Conservation (phyloP, 1,140 invertebrate species). For the Bicyclus anynana region DNA sequence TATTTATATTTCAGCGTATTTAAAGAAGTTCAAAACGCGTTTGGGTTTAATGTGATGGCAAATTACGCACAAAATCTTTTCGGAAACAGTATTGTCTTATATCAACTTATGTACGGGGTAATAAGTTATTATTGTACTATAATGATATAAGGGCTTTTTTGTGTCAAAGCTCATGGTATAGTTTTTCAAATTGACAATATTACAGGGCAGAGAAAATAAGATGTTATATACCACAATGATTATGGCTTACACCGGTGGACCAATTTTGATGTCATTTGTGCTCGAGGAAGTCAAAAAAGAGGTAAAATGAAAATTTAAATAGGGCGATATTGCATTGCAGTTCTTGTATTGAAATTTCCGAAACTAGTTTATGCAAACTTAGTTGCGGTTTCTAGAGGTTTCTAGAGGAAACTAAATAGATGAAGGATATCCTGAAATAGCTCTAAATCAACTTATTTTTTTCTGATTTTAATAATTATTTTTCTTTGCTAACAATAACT, state of each 20-base stretch:
- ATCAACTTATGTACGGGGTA: constrained; percentile 45
- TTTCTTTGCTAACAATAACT: too few relatives aligned
- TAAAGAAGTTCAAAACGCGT: constrained; percentile 35
- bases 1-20: constrained; percentile 34
- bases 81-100: constrained; percentile 46
- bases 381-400: too few relatives aligned
- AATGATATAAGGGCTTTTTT: too few relatives aligned
- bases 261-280: constrained; percentile 41
- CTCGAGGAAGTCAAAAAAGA: constrained; percentile 39
- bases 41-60: constrained; percentile 39
- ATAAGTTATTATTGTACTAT: background rate
- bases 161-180: background rate
- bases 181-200: background rate
- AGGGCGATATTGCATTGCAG: too few relatives aligned
- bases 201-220: constrained; percentile 31
- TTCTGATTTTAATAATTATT: too few relatives aligned
- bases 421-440: too few relatives aligned
- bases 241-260: constrained; percentile 32
- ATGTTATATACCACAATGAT: constrained; percentile 33
- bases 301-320: too few relatives aligned
- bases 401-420: too few relatives aligned
- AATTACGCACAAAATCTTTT: constrained; percentile 50
- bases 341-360: too few relatives aligned
- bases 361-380: too few relatives aligned
- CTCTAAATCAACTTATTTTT: too few relatives aligned